A percentile compares a stretch with the other conserved stretches of the same genome.
Evolutionary conservation across 2,113 vertebrate genomes (phyloP).

Genomic region (Prionailurus bengalensis): DNA sequence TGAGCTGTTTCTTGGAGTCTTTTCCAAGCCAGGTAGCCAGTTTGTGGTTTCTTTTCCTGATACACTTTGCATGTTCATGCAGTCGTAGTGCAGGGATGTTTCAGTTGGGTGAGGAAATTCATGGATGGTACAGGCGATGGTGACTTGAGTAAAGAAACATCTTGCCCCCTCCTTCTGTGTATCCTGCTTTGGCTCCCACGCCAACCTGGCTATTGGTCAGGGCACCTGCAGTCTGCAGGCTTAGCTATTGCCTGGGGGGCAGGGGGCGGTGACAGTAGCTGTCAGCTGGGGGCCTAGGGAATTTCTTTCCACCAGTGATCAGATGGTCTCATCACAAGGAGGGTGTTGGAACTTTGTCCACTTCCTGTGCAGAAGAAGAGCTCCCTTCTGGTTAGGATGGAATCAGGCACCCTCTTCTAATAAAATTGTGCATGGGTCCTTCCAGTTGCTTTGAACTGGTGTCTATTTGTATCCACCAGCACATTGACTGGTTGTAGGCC

Average conservation of each 20-base stretch:
- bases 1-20: not conserved
- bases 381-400: conserved; percentile 64
- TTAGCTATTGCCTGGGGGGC: conserved; percentile 18
- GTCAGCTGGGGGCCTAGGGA: conserved; percentile 59
- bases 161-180: not conserved
- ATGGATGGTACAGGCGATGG: not conserved
- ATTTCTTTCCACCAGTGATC: conserved; percentile 41
- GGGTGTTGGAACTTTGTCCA: conserved; percentile 43
- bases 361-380: conserved; percentile 69
- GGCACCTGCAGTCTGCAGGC: conserved; percentile 46
- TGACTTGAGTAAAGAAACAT: not conserved
- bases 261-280: conserved; percentile 60
- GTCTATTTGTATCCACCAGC: conserved; percentile 33
- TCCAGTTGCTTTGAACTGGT: not conserved
- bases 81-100: not conserved
- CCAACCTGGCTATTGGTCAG: not conserved
- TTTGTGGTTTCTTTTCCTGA: not conserved
- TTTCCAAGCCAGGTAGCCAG: not conserved
- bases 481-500: not conserved
- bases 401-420: conserved; percentile 72
- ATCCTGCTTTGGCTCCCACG: not conserved
- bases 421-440: conserved; percentile 28
- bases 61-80: not conserved
- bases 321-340: conserved; percentile 60
- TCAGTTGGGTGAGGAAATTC: not conserved